Evolutionary conservation across 2,113 vertebrate species (phyloP), one percentile per base, ranked within the genome.

Genomic region (Eidolon helvum): DNA sequence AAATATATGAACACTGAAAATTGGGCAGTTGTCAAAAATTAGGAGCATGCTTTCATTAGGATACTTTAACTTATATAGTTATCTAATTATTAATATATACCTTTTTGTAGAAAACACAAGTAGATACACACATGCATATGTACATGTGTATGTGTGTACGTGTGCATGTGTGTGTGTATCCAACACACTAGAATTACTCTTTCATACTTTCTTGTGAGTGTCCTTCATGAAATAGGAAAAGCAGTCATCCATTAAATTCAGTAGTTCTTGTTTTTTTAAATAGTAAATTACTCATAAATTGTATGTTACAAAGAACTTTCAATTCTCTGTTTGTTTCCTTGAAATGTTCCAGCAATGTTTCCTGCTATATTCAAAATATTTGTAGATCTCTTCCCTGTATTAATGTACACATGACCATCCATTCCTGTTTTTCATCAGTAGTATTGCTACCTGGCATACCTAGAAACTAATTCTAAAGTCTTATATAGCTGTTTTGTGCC

Each of bases 91-190:
- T 88, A 77, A 35, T 28, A 83, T 53, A 10, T 9, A 87, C 26
- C 26, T 68, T 68, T 80, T 16, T 75, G 4, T 61, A 71, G 66
- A 68, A 87, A 75, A 69, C 10, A 21, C 3, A 68, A 87, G 40
- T 40, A 38, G 74, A 45, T 45, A 82, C 53, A 53, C 12, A 53
- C 2, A 57, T 1, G 0, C 0, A 18, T 0, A 0, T 66, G 11
- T 15, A 40, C 12, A 0, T 45, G 45, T 45, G 43, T 8, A 43
- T 45, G 43, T 45, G 43, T 71, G 7, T 72, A 10, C 48, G 14
- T 48, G 33, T 77, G 15, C 28, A 28, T 61, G 22, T 45, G 35
- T 43, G 3, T 90, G 21, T 90, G 9, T 10, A 38, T 48, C 15
- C 33, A 74, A 24, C 66, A 74, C 38, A 33, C 19, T 50, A 53